Base-by-base conservation (phyloP, 2,888 invertebrate species). In the Tineola bisselliella region DNA sequence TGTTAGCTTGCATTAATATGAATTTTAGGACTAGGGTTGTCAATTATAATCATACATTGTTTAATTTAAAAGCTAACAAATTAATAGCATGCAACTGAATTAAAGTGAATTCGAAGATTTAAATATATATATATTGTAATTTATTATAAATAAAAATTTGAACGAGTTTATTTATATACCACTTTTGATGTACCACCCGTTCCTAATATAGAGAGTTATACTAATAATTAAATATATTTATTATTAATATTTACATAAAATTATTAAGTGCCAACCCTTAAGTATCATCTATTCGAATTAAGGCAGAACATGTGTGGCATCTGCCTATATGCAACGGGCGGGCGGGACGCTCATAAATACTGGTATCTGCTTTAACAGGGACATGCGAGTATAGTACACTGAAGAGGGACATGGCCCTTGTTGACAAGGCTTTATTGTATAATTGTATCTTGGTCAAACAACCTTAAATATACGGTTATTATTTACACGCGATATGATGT, bases 251-350 rank as follows among this genome's bases (percentile, higher is more conserved):
- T 52, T 4, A 17, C 13, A 5, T 52, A 52, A 13, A 52, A 15
- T 52, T 4, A 15, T 25, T 15, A 10, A 17, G n/a, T 54, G 18
- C 5, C 54, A 54, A 18, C 54, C 84, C 84, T 84, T 84, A 73
- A 58, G 64, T 65, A 68, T 75, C 83, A 81, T 86, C 82, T 81
- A 84, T 84, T 83, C 77, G 79, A 82, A 84, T 84, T 84, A 84
- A 83, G 78, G 48, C 61, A 19, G 74, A 80, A 75, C 82, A 84
- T 84, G 83, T 83, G 82, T 83, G 84, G 83, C 83, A 82, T 84
- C 81, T 81, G 81, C 79, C 79, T 79, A 79, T 79, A 77, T 82
- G 48, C 60, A 48, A 43, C 69, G 71, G 71, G 67, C 65, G 64
- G 67, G 66, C 65, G 63, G 67, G 63, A 61, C 63, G 65, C 65